Evolutionary conservation across 2,113 vertebrate species (phyloP).

Genomic region (Excalfactoria chinensis): DNA sequence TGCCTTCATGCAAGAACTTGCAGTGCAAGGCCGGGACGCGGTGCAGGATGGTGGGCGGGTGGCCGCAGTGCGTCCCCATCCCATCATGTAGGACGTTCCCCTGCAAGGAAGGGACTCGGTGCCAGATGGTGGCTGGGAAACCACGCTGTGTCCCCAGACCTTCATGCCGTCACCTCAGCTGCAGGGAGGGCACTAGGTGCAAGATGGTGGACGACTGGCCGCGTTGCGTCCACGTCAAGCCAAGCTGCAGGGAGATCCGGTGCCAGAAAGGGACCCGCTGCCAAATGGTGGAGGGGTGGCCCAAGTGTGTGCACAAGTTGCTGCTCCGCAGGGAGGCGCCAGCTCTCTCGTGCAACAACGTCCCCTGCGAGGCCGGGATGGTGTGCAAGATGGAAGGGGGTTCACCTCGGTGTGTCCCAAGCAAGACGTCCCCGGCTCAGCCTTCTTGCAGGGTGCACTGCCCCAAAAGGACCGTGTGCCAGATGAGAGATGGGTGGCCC

Average conservation of each 20-base stretch:
- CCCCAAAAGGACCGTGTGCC: neutral
- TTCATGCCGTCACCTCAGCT: neutral
- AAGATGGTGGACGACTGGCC: neutral
- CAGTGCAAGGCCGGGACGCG: rapidly evolving
- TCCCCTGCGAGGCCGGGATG: neutral
- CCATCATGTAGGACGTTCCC: neutral
- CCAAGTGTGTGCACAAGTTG: neutral
- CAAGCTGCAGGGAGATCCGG: neutral
- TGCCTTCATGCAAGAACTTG: rapidly evolving
- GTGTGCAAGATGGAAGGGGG: neutral
- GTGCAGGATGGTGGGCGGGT: neutral
- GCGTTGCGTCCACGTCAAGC: neutral
- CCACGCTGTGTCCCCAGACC: neutral
- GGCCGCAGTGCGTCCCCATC: neutral
- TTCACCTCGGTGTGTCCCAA: neutral
- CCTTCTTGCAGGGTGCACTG: neutral
- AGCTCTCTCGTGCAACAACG: rapidly evolving
- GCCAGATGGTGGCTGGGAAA: neutral
- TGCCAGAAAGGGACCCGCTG: neutral
- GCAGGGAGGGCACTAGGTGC: rapidly evolving
- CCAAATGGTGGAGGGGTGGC: neutral
- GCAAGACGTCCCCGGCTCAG: rapidly evolving
- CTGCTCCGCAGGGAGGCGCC: neutral
- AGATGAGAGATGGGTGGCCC: neutral
- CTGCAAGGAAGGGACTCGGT: rapidly evolving